Evolutionary conservation across 1,140 invertebrate genomes (phyloP).

Genomic region (Homarus americanus): DNA sequence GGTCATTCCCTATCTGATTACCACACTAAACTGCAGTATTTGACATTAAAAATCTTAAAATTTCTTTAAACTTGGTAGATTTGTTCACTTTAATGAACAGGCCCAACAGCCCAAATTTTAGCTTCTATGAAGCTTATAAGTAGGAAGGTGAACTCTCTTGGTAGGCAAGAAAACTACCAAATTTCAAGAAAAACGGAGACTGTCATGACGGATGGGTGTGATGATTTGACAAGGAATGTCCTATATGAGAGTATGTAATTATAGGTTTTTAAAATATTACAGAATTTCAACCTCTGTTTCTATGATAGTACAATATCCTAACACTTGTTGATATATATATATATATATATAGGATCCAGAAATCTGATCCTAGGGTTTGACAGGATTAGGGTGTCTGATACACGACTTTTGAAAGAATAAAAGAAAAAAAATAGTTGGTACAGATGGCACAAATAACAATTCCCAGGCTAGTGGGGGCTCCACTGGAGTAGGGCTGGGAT

Average conservation of each 20-base stretch:
- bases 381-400: not conserved
- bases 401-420: not conserved
- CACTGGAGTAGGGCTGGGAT: constrained; percentile 64
- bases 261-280: constrained; percentile 7
- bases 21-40: too few species aligned
- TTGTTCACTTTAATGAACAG: too few species aligned
- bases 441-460: not conserved
- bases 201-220: too few species aligned
- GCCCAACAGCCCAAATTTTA: too few species aligned
- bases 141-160: too few species aligned
- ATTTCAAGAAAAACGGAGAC: too few species aligned
- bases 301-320: not conserved
- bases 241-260: not conserved
- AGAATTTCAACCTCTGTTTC: not conserved
- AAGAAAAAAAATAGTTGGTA: not conserved
- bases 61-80: too few species aligned
- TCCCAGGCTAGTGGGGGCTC: constrained; percentile 23
- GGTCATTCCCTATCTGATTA: too few species aligned
- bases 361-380: not conserved
- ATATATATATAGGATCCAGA: not conserved
- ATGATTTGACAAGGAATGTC: too few species aligned
- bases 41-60: too few species aligned
- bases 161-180: too few species aligned
- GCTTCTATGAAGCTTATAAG: too few species aligned
- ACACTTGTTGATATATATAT: not conserved